Base-by-base conservation (phyloP, 2,113 vertebrate genomes). In the Rostratula benghalensis region DNA sequence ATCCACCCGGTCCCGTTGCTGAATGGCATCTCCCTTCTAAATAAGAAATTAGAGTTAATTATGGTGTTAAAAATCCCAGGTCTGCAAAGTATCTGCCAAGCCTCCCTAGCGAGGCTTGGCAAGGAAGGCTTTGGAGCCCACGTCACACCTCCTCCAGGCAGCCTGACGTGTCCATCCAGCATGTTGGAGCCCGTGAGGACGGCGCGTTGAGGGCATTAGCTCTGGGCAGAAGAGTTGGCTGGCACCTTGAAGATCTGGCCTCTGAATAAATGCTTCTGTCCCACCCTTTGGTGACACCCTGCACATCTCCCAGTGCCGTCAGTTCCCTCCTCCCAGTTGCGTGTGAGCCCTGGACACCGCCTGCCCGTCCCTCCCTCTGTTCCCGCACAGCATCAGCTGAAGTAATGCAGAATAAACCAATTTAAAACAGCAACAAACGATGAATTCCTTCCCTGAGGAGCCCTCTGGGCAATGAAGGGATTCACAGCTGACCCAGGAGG, bases 51-150 rank as follows among this genome's bases (percentile, higher is more conserved):
- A 30, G 9, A 54, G 10, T 37, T 43, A 57, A 41, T 67, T 54
- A 6, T 0, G 37, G 14, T 8, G 14, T 84, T 84, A 23, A 35
- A 83, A 83, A 51, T 35, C 53, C 28, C 61, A 60, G 3, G 5
- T 53, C 6, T 80, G 75, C 2, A 0, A 20, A 53, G 37, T 35
- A 9, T 1, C n/a, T 28, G 1, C 43, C 15, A 22, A 17, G 6
- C 37, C 33, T 83, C 37, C 25, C 27, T 13, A 8, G 45, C 4
- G 18, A 50, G 69, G 54, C 59, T 48, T 10, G n/a, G 28, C 1
- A 5, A 4, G n/a, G 12, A 10, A 10, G 13, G 19, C n/a, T 83
- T 80, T 31, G 68, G 87, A 28, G 23, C 2, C 2, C 31, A 12
- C 1, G 3, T 75, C 57, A 4, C 46, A 10, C 12, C 39, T 84